These are phyloP conservation scores for Serrognathus titanus DNA, from an alignment of 2,888 invertebrate species.

Conservation along the genomic window DNA sequence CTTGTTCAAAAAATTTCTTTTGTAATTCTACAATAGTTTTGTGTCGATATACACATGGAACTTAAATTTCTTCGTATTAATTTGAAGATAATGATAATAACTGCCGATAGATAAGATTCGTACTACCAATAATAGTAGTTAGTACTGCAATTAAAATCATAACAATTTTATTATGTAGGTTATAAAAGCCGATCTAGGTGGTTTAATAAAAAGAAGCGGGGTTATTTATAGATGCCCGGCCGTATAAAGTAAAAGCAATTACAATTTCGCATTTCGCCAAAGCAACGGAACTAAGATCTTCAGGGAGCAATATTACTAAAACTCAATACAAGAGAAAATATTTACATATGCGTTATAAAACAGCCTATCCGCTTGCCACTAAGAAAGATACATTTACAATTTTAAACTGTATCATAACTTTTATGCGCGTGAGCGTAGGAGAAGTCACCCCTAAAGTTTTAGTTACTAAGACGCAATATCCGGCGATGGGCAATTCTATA, in stretches of 20 bases:
- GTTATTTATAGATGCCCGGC: conserved; percentile 10
- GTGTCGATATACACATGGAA: too few species aligned
- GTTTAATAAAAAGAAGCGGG: not conserved
- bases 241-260: conserved; percentile 22
- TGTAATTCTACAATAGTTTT: too few species aligned
- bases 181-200: too few species aligned
- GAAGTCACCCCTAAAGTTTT: conserved; percentile 24
- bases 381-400: conserved; percentile 27
- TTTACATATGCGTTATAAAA: conserved; percentile 29
- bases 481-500: conserved; percentile 27
- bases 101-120: too few species aligned
- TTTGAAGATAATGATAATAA: too few species aligned
- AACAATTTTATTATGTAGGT: too few species aligned
- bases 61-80: too few species aligned
- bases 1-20: too few species aligned
- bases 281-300: conserved; percentile 27
- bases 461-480: conserved; percentile 26
- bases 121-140: too few species aligned
- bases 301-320: conserved; percentile 28
- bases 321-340: conserved; percentile 19
- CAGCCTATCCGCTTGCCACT: conserved; percentile 25
- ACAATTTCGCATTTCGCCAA: conserved; percentile 25
- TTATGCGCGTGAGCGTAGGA: conserved; percentile 29
- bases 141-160: too few species aligned
- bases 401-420: conserved; percentile 34